Percentiles rank a stretch among this genome's conserved stretches.
These are phyloP conservation scores for Hypena proboscidalis DNA, from an alignment of 2,888 invertebrate species.

Conservation along the genomic window DNA sequence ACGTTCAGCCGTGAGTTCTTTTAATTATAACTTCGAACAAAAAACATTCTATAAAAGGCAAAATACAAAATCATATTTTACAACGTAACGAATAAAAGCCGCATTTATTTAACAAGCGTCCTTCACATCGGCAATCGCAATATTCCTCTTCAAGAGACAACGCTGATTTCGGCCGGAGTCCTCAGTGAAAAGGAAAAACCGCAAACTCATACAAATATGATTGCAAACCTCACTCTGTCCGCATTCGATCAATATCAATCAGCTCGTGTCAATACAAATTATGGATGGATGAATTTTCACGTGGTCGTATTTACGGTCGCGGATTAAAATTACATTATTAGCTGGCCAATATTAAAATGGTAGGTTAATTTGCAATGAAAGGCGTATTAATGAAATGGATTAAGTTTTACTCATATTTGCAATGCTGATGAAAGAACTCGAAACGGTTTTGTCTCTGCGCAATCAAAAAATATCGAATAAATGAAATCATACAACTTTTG, in stretches of 20 bases:
- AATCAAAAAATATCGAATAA: no score
- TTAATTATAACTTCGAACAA: no score
- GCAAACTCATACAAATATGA: slow-evolving; percentile 49
- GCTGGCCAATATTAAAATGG: slow-evolving; percentile 1
- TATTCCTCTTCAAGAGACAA: slow-evolving; percentile 25
- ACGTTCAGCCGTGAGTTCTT: no score
- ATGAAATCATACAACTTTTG: no score
- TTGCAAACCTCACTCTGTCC: slow-evolving; percentile 32
- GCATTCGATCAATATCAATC: slow-evolving; percentile 43
- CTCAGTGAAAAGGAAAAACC: slow-evolving; percentile 33
- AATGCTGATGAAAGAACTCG: no score
- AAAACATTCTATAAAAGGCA: no score
- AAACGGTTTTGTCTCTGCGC: no score
- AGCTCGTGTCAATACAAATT: slow-evolving; percentile 46
- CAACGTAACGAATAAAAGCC: slow-evolving; percentile 11
- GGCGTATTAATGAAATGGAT: not conserved
- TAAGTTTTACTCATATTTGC: no score
- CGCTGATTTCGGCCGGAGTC: slow-evolving; percentile 26
- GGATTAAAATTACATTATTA: slow-evolving; percentile 40
- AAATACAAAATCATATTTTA: not conserved
- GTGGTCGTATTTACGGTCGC: slow-evolving; percentile 26
- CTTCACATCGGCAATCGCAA: slow-evolving; percentile 20
- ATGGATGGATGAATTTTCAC: slow-evolving; percentile 42
- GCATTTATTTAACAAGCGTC: slow-evolving; percentile 13
- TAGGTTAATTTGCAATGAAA: slow-evolving; percentile 11